Conservation (phyloP, 2,113 vertebrate species). For the Hippocampus abdominalis region DNA sequence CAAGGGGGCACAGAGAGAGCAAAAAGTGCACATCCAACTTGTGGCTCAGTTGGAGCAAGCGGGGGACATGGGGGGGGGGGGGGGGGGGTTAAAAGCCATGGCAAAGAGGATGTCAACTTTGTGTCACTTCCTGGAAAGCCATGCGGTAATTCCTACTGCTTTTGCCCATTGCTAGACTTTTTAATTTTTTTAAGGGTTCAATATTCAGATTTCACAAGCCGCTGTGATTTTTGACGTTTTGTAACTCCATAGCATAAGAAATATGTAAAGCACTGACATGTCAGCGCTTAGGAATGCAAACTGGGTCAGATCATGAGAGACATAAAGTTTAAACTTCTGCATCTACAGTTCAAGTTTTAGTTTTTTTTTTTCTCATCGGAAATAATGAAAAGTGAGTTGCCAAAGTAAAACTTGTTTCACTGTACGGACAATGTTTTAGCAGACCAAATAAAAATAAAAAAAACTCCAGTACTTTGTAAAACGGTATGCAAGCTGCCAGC, state of each 20-base stretch:
- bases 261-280: neutral
- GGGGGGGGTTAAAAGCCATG: constrained; percentile 24
- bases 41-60: constrained; percentile 36
- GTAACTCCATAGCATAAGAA: constrained; percentile 15
- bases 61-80: neutral
- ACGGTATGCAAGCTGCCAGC: no score
- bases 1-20: constrained; percentile 24
- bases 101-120: constrained; percentile 43
- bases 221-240: constrained; percentile 12
- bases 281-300: constrained; percentile 25
- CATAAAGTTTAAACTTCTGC: neutral
- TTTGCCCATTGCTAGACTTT: constrained; percentile 7
- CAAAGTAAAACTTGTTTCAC: neutral
- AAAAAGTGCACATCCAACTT: constrained; percentile 62
- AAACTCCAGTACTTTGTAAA: no score
- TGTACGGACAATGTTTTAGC: neutral
- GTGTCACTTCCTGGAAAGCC: constrained; percentile 38
- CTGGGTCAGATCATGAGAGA: constrained; percentile 1
- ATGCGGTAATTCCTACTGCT: constrained; percentile 12
- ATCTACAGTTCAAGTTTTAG: neutral
- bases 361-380: neutral
- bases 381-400: neutral
- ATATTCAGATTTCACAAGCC: constrained; percentile 6
- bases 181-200: neutral
- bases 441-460: no score